Percentiles rank a stretch among this genome's conserved stretches.
These are phyloP conservation scores for Neodiprion fabricii DNA, from an alignment of 1,140 invertebrate genomes.

Conservation along the genomic window DNA sequence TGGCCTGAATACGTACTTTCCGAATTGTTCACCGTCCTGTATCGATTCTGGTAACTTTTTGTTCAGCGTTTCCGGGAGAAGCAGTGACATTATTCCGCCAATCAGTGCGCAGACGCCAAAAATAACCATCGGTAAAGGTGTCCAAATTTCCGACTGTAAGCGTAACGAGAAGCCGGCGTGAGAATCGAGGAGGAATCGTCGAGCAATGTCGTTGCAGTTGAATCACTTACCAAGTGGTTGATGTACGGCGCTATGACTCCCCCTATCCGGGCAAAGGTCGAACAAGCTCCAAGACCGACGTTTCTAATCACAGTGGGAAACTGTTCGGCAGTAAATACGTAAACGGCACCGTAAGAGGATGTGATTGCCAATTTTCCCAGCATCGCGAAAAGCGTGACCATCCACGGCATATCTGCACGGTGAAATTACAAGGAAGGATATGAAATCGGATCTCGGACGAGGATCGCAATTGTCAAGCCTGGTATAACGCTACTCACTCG, in stretches of 20 bases:
- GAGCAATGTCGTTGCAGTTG: background rate
- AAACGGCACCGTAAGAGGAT: slow-evolving; percentile 80
- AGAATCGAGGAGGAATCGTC: slow-evolving; percentile 8
- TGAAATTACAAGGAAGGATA: slow-evolving; percentile 27
- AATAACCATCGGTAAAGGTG: slow-evolving; percentile 73
- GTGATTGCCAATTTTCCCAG: slow-evolving; percentile 84
- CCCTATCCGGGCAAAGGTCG: slow-evolving; percentile 78
- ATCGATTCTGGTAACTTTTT: slow-evolving; percentile 78
- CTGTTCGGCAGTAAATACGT: slow-evolving; percentile 83
- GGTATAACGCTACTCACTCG: slow-evolving; percentile 52
- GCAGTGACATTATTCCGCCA: slow-evolving; percentile 71
- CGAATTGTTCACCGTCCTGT: slow-evolving; percentile 75
- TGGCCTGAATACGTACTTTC: slow-evolving; percentile 61
- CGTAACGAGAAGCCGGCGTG: background rate
- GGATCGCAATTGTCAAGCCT: background rate
- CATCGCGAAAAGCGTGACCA: slow-evolving; percentile 77
- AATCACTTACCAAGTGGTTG: slow-evolving; percentile 64
- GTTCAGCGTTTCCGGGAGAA: slow-evolving; percentile 80
- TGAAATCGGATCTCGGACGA: slow-evolving; percentile 18
- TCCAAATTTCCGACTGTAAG: slow-evolving; percentile 65
- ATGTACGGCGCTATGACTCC: slow-evolving; percentile 79
- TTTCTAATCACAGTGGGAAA: slow-evolving; percentile 85
- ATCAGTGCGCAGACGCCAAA: slow-evolving; percentile 72
- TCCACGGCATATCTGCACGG: slow-evolving; percentile 64
- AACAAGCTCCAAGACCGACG: slow-evolving; percentile 78